Percentiles rank a stretch among this genome's conserved stretches.
These are phyloP conservation scores for human DNA, from an alignment of 2,113 vertebrate species.

Conservation along the genomic window DNA sequence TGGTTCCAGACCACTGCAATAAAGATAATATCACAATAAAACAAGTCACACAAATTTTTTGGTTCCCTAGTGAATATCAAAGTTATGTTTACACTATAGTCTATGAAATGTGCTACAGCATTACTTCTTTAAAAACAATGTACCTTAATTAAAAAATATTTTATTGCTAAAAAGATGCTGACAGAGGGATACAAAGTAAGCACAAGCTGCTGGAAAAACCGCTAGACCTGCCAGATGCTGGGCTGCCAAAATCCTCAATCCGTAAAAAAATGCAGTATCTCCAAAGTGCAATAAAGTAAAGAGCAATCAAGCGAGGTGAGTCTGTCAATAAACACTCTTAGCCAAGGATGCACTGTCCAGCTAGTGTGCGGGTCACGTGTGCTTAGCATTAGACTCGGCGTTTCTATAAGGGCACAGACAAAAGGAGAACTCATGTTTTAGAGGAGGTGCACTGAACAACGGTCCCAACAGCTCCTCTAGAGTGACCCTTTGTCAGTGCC, in stretches of 20 bases:
- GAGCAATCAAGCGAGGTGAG: neutral
- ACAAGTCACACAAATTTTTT: neutral
- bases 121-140: neutral
- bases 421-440: neutral
- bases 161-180: neutral
- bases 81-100: neutral
- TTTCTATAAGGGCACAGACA: neutral
- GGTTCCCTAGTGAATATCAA: neutral
- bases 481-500: neutral
- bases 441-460: neutral
- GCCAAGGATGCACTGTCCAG: neutral
- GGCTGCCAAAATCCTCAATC: neutral
- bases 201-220: neutral
- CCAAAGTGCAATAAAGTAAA: neutral
- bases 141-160: neutral
- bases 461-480: accelerated
- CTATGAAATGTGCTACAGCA: neutral
- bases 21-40: neutral
- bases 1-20: neutral
- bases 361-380: too few species aligned
- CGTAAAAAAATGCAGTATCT: neutral
- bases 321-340: neutral
- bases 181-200: neutral
- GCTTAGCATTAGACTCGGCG: neutral
- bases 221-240: neutral